These are phyloP conservation scores for Dendrocopos noguchii DNA, from an alignment of 2,113 vertebrate species.

Conservation along the genomic window DNA sequence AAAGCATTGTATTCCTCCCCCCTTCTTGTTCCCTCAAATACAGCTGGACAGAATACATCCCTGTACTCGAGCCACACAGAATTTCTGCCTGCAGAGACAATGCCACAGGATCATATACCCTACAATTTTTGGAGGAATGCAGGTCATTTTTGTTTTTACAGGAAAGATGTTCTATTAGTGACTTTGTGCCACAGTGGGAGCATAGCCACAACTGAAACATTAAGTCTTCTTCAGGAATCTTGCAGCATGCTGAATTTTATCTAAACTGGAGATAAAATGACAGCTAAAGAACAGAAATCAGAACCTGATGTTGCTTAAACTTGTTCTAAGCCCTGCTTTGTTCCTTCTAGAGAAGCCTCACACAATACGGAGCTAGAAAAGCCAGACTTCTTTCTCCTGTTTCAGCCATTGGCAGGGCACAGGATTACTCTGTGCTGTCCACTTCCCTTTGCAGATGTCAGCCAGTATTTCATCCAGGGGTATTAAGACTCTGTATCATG, in stretches of 20 bases:
- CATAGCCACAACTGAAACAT: neutral
- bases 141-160: constrained; percentile 29
- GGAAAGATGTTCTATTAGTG: neutral
- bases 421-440: neutral
- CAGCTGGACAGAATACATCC: constrained; percentile 25
- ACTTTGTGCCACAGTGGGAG: neutral
- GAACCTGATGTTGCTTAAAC: neutral
- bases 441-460: neutral
- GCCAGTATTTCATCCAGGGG: accelerated
- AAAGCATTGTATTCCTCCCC: constrained; percentile 31
- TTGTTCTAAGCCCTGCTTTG: neutral
- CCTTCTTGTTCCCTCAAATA: constrained; percentile 10
- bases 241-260: neutral
- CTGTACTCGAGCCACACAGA: constrained; percentile 22
- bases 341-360: neutral
- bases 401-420: neutral
- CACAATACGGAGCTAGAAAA: neutral
- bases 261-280: neutral
- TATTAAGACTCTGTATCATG: neutral
- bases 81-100: constrained; percentile 31
- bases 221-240: neutral
- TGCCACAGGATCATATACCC: neutral
- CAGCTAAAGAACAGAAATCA: neutral
- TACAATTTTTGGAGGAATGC: constrained; percentile 46
- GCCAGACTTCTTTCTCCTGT: neutral